phyloP scores from a whole-genome alignment of 53 echinoderm and acorn worm species.

The Paracentrotus lividus region DNA sequence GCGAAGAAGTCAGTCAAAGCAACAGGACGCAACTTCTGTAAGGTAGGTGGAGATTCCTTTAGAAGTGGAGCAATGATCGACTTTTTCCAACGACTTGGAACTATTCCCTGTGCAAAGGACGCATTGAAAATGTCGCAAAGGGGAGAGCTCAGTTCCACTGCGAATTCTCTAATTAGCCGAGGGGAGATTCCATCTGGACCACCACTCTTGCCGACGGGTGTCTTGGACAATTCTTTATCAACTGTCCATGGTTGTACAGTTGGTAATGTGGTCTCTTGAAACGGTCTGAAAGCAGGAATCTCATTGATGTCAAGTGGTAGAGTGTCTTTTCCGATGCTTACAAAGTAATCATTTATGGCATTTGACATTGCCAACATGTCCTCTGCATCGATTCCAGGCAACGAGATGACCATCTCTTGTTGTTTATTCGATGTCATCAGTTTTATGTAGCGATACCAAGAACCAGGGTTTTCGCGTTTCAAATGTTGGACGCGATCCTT shows the following conservation, averaged over 20 bases:
- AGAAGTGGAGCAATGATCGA: too few relatives aligned
- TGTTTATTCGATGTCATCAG: conserved; percentile 15
- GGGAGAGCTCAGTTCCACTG: conserved; percentile 13
- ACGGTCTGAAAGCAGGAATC: conserved; percentile 11
- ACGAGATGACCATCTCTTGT: background rate
- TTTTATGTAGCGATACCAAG: conserved; percentile 9
- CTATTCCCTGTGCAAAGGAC: background rate
- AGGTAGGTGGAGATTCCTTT: too few relatives aligned
- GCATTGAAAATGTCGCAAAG: conserved; percentile 10
- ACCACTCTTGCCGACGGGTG: background rate
- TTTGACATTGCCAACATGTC: background rate
- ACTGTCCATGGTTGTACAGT: background rate
- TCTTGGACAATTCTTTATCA: background rate
- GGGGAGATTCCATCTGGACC: conserved; percentile 8
- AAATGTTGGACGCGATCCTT: background rate
- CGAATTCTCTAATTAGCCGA: conserved; percentile 21
- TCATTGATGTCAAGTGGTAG: background rate
- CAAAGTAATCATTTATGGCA: conserved; percentile 2
- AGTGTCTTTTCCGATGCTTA: background rate
- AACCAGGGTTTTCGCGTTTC: conserved; percentile 17
- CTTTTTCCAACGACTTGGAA: too few relatives aligned
- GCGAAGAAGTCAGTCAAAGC: too few relatives aligned
- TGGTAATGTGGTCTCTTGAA: background rate
- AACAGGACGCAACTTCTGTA: too few relatives aligned
- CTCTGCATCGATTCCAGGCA: background rate